These are phyloP conservation scores for Danio aesculapii DNA, from an alignment of 2,797 vertebrate species.

Conservation along the genomic window DNA sequence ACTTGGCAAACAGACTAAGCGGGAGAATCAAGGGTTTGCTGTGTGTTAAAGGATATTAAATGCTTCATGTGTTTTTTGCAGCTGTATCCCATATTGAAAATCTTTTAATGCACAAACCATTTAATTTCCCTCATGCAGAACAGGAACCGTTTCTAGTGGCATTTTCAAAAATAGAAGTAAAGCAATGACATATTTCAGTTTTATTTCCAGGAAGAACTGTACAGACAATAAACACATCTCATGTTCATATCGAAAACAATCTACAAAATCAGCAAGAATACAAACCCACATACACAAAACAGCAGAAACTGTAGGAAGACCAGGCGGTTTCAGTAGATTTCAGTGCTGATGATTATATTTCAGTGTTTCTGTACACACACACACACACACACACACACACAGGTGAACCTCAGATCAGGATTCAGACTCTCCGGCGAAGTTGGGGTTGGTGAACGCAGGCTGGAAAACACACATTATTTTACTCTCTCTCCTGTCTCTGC, in stretches of 20 bases:
- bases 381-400: too few species aligned
- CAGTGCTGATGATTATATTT: background rate
- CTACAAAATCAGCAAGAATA: background rate
- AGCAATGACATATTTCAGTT: background rate
- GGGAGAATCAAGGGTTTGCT: too few species aligned
- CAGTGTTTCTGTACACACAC: conserved; percentile 42
- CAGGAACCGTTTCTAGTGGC: too few species aligned
- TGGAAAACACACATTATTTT: conserved; percentile 60
- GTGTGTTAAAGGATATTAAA: too few species aligned
- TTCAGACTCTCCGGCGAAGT: conserved; percentile 74
- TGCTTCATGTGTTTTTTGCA: too few species aligned
- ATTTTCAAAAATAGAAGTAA: too few species aligned
- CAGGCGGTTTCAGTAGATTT: background rate
- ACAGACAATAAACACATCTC: conserved; percentile 15
- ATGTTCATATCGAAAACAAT: background rate
- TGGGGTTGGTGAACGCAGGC: conserved; percentile 79
- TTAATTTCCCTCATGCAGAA: too few species aligned
- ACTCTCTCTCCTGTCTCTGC: background rate
- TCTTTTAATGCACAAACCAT: too few species aligned
- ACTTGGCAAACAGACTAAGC: too few species aligned
- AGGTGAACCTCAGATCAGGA: conserved; percentile 57
- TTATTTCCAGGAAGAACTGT: conserved; percentile 29
- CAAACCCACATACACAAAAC: background rate
- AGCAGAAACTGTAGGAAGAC: background rate
- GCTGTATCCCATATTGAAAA: too few species aligned